phyloP scores from a whole-genome alignment of 1,140 invertebrate genomes.

The Musca domestica region DNA sequence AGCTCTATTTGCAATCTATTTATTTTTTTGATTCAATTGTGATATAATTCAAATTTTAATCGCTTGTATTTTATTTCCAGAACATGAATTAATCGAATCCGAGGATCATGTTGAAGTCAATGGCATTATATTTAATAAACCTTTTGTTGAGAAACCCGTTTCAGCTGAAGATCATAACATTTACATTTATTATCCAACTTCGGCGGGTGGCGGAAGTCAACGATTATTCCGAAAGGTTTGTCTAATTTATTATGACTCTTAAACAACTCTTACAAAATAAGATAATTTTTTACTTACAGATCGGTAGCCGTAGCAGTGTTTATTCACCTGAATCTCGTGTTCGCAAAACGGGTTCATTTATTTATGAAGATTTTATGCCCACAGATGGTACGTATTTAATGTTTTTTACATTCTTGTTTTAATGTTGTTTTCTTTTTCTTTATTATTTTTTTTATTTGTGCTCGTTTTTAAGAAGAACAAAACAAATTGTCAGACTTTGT shows the following conservation, averaged over 20 bases:
- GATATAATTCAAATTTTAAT: background rate
- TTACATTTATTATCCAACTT: slow-evolving; percentile 99
- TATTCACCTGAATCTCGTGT: slow-evolving; percentile 96
- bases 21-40: background rate
- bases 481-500: background rate
- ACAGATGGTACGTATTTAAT: slow-evolving; percentile 80
- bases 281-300: slow-evolving; percentile 63
- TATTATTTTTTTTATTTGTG: slow-evolving; percentile 7
- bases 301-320: slow-evolving; percentile 96
- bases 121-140: slow-evolving; percentile 95
- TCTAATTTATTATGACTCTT: background rate
- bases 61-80: slow-evolving; percentile 57
- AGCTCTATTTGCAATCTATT: no score
- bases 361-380: slow-evolving; percentile 99
- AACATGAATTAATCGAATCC: slow-evolving; percentile 90
- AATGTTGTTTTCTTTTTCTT: background rate
- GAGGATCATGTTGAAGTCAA: slow-evolving; percentile 99
- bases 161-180: slow-evolving; percentile 99
- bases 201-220: slow-evolving; percentile 96
- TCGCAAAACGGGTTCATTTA: slow-evolving; percentile 95
- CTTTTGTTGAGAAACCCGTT: slow-evolving; percentile 85
- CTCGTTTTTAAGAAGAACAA: background rate
- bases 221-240: slow-evolving; percentile 93
- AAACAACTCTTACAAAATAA: background rate
- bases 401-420: slow-evolving; percentile 7